Evolutionary conservation across 2,888 invertebrate genomes (phyloP).

Genomic region (Caenorhabditis macrosperma): DNA sequence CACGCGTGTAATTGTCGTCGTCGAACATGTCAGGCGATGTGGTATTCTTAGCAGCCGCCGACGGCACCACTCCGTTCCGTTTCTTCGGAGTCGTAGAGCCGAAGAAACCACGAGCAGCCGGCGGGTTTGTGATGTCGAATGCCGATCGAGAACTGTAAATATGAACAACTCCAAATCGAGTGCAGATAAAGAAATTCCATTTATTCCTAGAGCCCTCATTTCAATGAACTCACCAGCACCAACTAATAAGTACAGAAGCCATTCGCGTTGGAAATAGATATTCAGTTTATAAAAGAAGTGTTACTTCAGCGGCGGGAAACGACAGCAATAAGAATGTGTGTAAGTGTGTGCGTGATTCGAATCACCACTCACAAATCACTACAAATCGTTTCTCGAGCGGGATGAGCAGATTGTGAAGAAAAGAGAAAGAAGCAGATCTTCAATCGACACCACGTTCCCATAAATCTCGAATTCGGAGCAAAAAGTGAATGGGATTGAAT

Average conservation of each 20-base stretch:
- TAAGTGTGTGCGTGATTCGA: conserved; percentile 29
- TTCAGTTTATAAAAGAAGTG: conserved; percentile 13
- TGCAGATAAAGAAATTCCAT: no score
- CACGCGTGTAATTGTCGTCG: conserved; percentile 63
- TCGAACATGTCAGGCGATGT: conserved; percentile 51
- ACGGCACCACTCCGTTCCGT: conserved; percentile 24
- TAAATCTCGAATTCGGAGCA: conserved; percentile 35
- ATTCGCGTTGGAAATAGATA: neutral
- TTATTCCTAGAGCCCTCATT: no score
- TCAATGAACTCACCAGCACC: conserved; percentile 53
- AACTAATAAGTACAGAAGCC: conserved; percentile 52
- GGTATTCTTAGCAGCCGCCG: conserved; percentile 15
- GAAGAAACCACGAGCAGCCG: conserved; percentile 49
- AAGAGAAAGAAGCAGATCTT: conserved; percentile 3
- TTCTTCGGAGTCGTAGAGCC: conserved; percentile 40
- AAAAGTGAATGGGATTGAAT: conserved; percentile 14
- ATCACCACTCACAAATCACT: conserved; percentile 48
- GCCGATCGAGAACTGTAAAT: conserved; percentile 63
- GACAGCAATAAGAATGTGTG: conserved; percentile 16
- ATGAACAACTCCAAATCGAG: neutral
- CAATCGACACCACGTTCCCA: conserved; percentile 5
- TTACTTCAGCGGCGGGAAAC: conserved; percentile 14
- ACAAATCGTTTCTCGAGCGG: conserved; percentile 40
- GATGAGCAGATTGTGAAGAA: no score
- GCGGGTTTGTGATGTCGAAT: conserved; percentile 59